phyloP scores from a whole-genome alignment of 2,888 invertebrate genomes.

The Eurytoma californica region DNA sequence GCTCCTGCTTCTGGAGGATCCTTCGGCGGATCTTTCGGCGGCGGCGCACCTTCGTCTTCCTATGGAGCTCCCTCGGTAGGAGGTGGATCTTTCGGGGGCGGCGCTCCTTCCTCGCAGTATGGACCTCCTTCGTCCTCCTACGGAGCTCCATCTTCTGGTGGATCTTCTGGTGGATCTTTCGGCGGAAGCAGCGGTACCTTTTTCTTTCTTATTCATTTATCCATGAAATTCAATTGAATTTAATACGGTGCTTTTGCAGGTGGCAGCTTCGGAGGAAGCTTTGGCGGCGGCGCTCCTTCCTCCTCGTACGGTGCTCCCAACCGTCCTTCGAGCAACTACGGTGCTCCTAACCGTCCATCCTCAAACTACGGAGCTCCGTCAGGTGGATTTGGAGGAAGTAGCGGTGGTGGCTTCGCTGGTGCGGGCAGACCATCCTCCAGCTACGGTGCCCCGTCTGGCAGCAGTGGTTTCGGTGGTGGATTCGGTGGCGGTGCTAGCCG shows the following conservation, averaged over 20 bases:
- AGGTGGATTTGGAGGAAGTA: constrained; percentile 56
- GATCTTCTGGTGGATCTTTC: constrained; percentile 63
- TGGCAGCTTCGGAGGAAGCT: constrained; percentile 56
- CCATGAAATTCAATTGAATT: no score
- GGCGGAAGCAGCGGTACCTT: constrained; percentile 64
- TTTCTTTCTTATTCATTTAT: constrained; percentile 12
- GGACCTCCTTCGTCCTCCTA: constrained; percentile 62
- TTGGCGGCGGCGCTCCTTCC: constrained; percentile 70
- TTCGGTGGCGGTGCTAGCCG: constrained; percentile 59
- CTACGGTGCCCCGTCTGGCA: constrained; percentile 66
- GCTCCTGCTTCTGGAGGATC: constrained; percentile 78
- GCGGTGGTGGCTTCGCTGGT: constrained; percentile 64
- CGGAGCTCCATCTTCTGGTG: constrained; percentile 69
- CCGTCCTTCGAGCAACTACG: constrained; percentile 63
- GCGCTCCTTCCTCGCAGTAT: constrained; percentile 6
- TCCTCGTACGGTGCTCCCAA: constrained; percentile 66
- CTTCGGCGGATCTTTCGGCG: constrained; percentile 65
- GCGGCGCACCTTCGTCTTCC: constrained; percentile 65
- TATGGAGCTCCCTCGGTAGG: constrained; percentile 71
- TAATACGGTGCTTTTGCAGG: background rate
- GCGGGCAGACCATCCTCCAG: constrained; percentile 72
- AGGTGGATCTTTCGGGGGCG: constrained; percentile 63
- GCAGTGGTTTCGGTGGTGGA: constrained; percentile 33
- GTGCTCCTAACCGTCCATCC: constrained; percentile 64
- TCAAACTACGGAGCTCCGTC: constrained; percentile 59